Evolutionary conservation across 2,113 vertebrate species (phyloP).

Genomic region (Australoheros scitulus): DNA sequence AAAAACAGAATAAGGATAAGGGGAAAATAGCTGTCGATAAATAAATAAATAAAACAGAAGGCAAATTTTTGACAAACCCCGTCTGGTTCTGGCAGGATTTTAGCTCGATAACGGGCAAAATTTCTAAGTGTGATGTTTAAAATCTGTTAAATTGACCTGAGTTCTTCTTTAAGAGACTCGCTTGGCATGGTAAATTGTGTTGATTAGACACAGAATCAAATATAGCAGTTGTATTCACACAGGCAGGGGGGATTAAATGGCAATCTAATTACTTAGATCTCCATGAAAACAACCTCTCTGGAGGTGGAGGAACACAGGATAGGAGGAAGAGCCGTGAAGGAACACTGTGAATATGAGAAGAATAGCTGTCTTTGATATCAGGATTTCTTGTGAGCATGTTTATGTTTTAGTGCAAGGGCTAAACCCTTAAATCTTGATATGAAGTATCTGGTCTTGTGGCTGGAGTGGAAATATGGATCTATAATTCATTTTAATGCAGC

Average conservation of each 20-base stretch:
- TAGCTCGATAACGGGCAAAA: slow-evolving; percentile 42
- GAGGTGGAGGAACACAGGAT: slow-evolving; percentile 55
- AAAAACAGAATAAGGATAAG: slow-evolving; percentile 16
- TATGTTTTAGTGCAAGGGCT: background rate
- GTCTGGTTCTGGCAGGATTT: slow-evolving; percentile 33
- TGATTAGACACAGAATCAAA: slow-evolving; percentile 77
- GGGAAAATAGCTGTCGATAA: background rate
- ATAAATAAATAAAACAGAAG: background rate
- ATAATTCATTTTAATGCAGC: slow-evolving; percentile 63
- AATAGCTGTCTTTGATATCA: slow-evolving; percentile 18
- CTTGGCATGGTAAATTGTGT: slow-evolving; percentile 59
- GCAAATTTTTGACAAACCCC: slow-evolving; percentile 40
- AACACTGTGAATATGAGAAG: slow-evolving; percentile 24
- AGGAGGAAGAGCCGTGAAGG: slow-evolving; percentile 27
- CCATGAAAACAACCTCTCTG: slow-evolving; percentile 71
- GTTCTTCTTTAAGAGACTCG: slow-evolving; percentile 47
- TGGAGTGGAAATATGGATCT: slow-evolving; percentile 32
- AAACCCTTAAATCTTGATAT: slow-evolving; percentile 19
- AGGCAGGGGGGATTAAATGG: slow-evolving; percentile 73
- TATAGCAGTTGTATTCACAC: slow-evolving; percentile 74
- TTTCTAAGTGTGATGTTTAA: slow-evolving; percentile 44
- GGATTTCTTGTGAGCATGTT: background rate
- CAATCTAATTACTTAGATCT: slow-evolving; percentile 78
- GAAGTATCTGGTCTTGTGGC: slow-evolving; percentile 16
- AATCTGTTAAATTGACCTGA: slow-evolving; percentile 58